phyloP scores from a whole-genome alignment of 2,797 vertebrate genomes.

The Ateles fusciceps region DNA sequence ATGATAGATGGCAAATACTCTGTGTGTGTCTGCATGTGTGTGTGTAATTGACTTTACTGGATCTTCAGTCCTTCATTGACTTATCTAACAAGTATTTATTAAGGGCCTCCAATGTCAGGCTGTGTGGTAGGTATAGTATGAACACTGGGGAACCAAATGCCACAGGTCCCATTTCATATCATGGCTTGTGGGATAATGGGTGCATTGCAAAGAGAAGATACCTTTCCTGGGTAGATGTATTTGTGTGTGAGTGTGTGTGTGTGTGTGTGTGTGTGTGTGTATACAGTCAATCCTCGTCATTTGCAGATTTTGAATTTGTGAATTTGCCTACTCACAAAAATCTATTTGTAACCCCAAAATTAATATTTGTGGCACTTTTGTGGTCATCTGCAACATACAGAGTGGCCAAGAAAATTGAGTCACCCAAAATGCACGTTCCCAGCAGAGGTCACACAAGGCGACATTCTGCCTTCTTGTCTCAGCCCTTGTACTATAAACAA shows the following conservation, averaged over 20 bases:
- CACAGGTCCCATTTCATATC: too few species aligned
- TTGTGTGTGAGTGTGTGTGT: neutral
- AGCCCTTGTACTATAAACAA: neutral
- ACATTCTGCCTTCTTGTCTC: neutral
- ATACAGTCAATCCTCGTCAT: neutral
- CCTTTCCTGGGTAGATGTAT: neutral
- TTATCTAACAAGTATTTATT: neutral
- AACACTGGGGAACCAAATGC: neutral
- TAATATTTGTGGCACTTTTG: neutral
- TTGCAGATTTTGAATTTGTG: neutral
- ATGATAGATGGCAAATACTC: neutral
- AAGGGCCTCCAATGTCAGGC: neutral
- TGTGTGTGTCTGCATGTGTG: neutral
- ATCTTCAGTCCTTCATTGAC: neutral
- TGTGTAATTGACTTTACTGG: neutral
- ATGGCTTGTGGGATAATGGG: neutral
- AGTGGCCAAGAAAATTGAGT: neutral
- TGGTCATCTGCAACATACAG: neutral
- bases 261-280: neutral
- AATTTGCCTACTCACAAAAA: neutral
- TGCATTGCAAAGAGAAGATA: neutral
- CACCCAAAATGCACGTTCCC: accelerated
- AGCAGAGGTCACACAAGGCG: neutral
- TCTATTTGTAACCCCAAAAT: neutral
- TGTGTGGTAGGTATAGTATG: neutral